Base-by-base conservation (phyloP, 2,888 invertebrate genomes). In the Gryllus longicercus region DNA sequence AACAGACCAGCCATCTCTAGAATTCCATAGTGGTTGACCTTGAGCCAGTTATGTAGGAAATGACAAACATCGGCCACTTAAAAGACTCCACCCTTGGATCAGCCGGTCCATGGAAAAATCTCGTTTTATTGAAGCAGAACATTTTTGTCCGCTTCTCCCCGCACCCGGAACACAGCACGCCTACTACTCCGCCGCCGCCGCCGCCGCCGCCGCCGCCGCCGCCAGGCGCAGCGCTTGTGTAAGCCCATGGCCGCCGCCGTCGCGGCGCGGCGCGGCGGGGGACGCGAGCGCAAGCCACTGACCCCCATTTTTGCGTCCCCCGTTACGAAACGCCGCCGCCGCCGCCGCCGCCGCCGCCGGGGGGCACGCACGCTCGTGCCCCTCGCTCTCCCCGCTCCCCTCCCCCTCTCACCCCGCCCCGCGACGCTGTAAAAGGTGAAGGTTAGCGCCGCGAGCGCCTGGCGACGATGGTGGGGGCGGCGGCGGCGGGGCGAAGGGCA, bases 251-350 rank as follows among this genome's bases (percentile, higher is more conserved):
- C n/a, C 63, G 63, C 63, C n/a, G 16, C 11, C 63, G 63, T 4
- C 16, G n/a, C 14, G 63, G 63, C 63, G 14, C 1, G 63, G 14
- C 16, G 63, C 63, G 16, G 14, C 14, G 16, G 63, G 16, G 16
- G 16, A 3, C 16, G 63, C 63, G 16, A n/a, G 16, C 63, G n/a
- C 63, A 63, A 63, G 16, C 16, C 63, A 14, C 16, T 63, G 63
- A 63, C 63, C 63, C 63, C n/a, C 63, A 63, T 63, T 63, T 63
- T 63, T 63, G 16, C 63, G 63, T 63, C 63, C 63, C 63, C n/a
- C 63, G 63, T 63, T 63, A 63, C 63, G n/a, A 63, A 63, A 63
- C 63, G 11, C n/a, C 0, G 51, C 16, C 12, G 51, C 51, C 1
- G 11, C 51, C 11, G 51, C 12, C 51, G 51, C n/a, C 14, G 63